Evolutionary conservation across 2,113 vertebrate genomes (phyloP), one percentile per base, ranked within the genome.

Genomic region (Psettodes erumei): DNA sequence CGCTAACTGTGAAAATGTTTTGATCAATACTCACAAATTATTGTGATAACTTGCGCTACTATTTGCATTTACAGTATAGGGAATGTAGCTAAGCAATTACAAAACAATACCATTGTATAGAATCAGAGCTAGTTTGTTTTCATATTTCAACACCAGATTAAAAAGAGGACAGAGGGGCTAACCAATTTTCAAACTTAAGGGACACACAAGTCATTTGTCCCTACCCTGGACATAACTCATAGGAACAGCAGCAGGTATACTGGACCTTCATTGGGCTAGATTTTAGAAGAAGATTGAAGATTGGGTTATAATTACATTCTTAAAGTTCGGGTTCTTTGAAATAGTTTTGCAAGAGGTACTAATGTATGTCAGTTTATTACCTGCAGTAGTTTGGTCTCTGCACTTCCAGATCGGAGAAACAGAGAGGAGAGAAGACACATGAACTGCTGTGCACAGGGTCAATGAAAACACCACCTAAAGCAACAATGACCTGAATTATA

Each of bases 1-100:
- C n/a, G n/a, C n/a, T 16, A 28, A 28, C 13, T 28, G 13, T 30
- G 28, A 55, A 48, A 40, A 56, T 3, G 23, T 50, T 28, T 75
- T 33, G 35, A 45, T 55, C 23, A 72, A 6, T n/a, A 56, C 25
- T 53, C 18, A 66, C 35, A 66, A 27, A 25, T 70, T 71, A 45
- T n/a, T 58, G 25, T 42, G 8, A 60, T 79, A 8, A 30, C 21
- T 15, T 12, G 11, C 18, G n/a, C 21, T 8, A 8, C 71, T 4
- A 21, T 30, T 21, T 54, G 58, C 38, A 47, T 54, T 30, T 23
- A n/a, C 18, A 50, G 69, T 64, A 12, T n/a, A 27, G 12, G 5
- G 48, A 64, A 18, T 35, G 27, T 35, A 11, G 33, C 28, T 37
- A 2, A 25, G 38, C 37, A 28, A 70, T 45, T 33, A 8, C 3